Evolutionary conservation across 2,797 vertebrate genomes (phyloP).

Genomic region (Propithecus perrieri): DNA sequence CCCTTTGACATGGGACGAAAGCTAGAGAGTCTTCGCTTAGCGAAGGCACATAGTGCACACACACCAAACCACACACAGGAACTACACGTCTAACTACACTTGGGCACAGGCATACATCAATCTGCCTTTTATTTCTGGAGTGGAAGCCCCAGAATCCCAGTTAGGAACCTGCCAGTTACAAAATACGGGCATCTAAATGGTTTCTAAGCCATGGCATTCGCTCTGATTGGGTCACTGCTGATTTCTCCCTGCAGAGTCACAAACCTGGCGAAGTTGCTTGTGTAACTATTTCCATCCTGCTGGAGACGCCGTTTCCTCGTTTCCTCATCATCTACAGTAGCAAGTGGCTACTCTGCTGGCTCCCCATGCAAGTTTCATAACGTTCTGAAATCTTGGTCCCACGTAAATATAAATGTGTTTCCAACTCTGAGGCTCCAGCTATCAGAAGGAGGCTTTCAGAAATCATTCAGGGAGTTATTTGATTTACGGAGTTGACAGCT

Average conservation of each 20-base stretch:
- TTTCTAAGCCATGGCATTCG: not conserved
- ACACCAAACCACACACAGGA: not conserved
- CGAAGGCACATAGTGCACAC: not conserved
- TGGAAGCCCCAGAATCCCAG: not conserved
- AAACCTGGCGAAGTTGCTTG: not conserved
- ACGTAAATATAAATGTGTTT: slow-evolving; percentile 71
- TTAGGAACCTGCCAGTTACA: not conserved
- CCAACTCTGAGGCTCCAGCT: slow-evolving; percentile 67
- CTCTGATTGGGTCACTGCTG: not conserved
- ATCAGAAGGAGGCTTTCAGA: slow-evolving; percentile 56
- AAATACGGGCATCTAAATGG: not conserved
- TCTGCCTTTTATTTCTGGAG: not conserved
- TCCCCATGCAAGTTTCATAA: slow-evolving; percentile 77
- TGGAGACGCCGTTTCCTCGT: slow-evolving; percentile 37
- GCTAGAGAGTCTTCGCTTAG: not conserved
- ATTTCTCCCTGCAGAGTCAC: not conserved
- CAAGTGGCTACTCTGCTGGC: slow-evolving; percentile 60
- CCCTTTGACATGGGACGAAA: not conserved
- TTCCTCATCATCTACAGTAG: not conserved
- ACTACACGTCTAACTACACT: not conserved
- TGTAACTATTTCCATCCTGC: slow-evolving; percentile 41
- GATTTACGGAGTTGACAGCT: slow-evolving; percentile 47
- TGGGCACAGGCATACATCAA: too few species aligned
- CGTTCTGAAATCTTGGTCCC: slow-evolving; percentile 65
- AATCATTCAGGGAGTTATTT: slow-evolving; percentile 76